Evolutionary conservation across 2,888 invertebrate species (phyloP).

Genomic region (Polylopha cassiicola): DNA sequence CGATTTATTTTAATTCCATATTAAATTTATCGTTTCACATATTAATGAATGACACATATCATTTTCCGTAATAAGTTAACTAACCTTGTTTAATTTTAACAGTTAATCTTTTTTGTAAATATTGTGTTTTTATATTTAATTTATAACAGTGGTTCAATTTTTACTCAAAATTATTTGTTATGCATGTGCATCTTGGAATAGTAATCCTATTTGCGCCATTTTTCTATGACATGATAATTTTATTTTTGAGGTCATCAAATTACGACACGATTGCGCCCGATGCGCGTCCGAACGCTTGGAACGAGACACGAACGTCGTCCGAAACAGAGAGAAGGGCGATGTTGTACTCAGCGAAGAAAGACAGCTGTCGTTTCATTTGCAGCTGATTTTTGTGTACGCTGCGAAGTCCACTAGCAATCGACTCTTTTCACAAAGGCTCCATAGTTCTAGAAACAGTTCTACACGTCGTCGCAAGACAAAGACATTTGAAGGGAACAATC

Average conservation of each 20-base stretch:
- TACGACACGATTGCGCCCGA: conserved; percentile 51
- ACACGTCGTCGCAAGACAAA: conserved; percentile 19
- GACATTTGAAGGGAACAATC: conserved; percentile 24
- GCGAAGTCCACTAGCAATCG: conserved; percentile 28
- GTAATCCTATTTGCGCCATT: conserved; percentile 17
- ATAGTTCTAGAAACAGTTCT: conserved; percentile 23
- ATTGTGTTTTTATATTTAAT: background rate
- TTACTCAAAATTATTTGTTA: background rate
- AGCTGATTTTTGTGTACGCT: conserved; percentile 77
- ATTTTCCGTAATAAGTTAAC: too few relatives aligned
- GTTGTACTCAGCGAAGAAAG: conserved; percentile 58
- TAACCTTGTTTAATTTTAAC: background rate
- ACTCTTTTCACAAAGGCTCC: conserved; percentile 31
- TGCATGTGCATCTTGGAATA: conserved; percentile 18
- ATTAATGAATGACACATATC: too few relatives aligned
- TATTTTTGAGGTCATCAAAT: conserved; percentile 55
- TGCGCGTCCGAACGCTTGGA: conserved; percentile 44
- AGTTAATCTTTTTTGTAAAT: background rate
- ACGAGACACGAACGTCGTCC: conserved; percentile 53
- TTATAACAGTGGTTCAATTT: background rate
- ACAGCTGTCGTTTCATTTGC: conserved; percentile 76
- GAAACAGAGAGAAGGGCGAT: conserved; percentile 56
- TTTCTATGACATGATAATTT: conserved; percentile 30
- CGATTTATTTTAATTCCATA: too few relatives aligned
- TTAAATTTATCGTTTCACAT: too few relatives aligned